Conservation (phyloP, 1,140 invertebrate genomes). For the Lycorma delicatula region DNA sequence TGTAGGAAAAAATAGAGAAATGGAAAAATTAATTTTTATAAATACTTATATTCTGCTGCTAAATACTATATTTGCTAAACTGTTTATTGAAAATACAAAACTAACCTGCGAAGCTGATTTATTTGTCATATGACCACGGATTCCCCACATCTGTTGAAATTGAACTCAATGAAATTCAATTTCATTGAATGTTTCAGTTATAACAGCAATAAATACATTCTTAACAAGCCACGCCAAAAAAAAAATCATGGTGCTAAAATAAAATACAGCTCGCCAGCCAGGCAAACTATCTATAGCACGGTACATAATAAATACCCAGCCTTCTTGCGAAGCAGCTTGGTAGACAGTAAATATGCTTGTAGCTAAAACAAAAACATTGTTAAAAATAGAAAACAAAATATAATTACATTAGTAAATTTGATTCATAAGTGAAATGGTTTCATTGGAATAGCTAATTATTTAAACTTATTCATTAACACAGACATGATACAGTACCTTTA, state of each 20-base stretch:
- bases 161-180: slow-evolving; percentile 99
- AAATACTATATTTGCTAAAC: no score
- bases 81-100: no score
- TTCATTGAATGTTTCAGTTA: slow-evolving; percentile 99
- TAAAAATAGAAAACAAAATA: no score
- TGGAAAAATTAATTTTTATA: no score
- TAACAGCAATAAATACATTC: slow-evolving; percentile 99
- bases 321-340: slow-evolving; percentile 98
- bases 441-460: no score
- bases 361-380: slow-evolving; percentile 61
- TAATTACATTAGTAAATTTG: no score
- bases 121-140: slow-evolving; percentile 73
- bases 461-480: no score
- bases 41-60: no score
- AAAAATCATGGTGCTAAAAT: slow-evolving; percentile 99
- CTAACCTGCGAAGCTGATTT: slow-evolving; percentile 69
- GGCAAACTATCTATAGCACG: slow-evolving; percentile 94
- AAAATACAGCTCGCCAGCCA: slow-evolving; percentile 91
- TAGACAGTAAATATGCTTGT: slow-evolving; percentile 99
- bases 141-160: slow-evolving; percentile 99
- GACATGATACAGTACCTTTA: no score
- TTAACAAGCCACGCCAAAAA: slow-evolving; percentile 99
- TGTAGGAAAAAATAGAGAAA: no score
- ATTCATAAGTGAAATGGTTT: no score
- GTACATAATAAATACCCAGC: slow-evolving; percentile 99